Evolutionary conservation across 2,888 invertebrate genomes (phyloP).

Genomic region (Eristalis tenax): DNA sequence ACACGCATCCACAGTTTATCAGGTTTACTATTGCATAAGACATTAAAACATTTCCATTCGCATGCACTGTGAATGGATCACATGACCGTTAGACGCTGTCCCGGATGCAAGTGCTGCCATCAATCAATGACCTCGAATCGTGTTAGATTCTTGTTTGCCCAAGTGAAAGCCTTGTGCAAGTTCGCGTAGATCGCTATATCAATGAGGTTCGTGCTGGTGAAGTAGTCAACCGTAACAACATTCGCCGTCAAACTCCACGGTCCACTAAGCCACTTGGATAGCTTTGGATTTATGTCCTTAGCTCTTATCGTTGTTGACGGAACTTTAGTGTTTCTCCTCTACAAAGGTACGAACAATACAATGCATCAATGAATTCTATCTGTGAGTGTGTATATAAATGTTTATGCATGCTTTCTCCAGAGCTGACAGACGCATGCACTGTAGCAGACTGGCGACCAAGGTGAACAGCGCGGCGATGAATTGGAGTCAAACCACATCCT

Average conservation of each 20-base stretch:
- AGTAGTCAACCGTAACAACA: slow-evolving; percentile 88
- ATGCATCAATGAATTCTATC: too few relatives aligned
- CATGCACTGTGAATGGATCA: not conserved
- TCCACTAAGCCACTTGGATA: slow-evolving; percentile 86
- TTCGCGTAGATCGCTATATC: slow-evolving; percentile 85
- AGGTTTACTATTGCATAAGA: not conserved
- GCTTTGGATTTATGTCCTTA: slow-evolving; percentile 84
- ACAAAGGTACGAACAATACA: slow-evolving; percentile 29
- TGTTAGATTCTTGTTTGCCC: slow-evolving; percentile 76
- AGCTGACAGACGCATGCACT: not conserved
- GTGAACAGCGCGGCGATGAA: not conserved
- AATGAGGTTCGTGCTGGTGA: slow-evolving; percentile 87
- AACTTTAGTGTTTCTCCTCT: slow-evolving; percentile 75
- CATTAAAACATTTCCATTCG: not conserved
- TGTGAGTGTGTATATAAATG: not conserved
- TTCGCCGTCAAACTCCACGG: slow-evolving; percentile 87
- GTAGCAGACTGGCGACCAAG: not conserved
- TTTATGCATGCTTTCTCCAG: not conserved
- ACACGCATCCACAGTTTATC: not conserved
- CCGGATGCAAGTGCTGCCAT: slow-evolving; percentile 8
- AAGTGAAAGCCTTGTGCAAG: slow-evolving; percentile 77
- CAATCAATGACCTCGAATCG: slow-evolving; percentile 76
- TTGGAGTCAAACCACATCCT: not conserved
- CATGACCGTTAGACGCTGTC: not conserved
- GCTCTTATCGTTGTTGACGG: slow-evolving; percentile 78